These are phyloP conservation scores for Mythimna lalbum DNA, from an alignment of 2,888 invertebrate genomes.

Conservation along the genomic window DNA sequence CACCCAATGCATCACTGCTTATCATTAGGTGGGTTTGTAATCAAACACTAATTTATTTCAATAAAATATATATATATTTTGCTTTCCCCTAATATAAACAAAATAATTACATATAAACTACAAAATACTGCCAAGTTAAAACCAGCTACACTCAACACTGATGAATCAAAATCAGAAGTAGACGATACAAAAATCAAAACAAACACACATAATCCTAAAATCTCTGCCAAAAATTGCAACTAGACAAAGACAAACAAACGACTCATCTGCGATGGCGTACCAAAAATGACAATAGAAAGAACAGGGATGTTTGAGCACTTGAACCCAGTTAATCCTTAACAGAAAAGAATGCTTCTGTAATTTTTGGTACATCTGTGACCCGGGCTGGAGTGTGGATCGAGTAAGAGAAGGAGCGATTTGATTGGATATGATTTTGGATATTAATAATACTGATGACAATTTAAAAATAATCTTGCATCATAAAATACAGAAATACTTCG, in stretches of 20 bases:
- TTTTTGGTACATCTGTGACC: slow-evolving; percentile 82
- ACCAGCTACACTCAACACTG: neutral
- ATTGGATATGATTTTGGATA: too few relatives aligned
- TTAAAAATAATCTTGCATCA: too few relatives aligned
- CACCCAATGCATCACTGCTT: too few relatives aligned
- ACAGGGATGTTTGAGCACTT: slow-evolving; percentile 65
- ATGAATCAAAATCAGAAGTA: neutral
- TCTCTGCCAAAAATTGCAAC: slow-evolving; percentile 64
- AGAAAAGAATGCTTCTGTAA: slow-evolving; percentile 77
- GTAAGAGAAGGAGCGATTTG: slow-evolving; percentile 40
- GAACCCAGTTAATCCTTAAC: slow-evolving; percentile 80
- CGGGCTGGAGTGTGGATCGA: slow-evolving; percentile 25
- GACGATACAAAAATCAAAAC: slow-evolving; percentile 41
- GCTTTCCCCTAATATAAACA: neutral
- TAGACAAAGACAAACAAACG: slow-evolving; percentile 33
- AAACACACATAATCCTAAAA: slow-evolving; percentile 57
- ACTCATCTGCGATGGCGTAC: slow-evolving; percentile 60
- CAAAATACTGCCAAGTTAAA: neutral
- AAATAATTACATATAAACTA: too few relatives aligned
- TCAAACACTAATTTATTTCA: too few relatives aligned
- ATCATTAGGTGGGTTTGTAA: too few relatives aligned
- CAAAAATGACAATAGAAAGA: slow-evolving; percentile 75
- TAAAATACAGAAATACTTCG: too few relatives aligned
- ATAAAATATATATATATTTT: too few relatives aligned
- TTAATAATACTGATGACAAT: too few relatives aligned